These are phyloP conservation scores for Sardinella longiceps DNA, from an alignment of 2,797 vertebrate genomes.

Conservation along the genomic window DNA sequence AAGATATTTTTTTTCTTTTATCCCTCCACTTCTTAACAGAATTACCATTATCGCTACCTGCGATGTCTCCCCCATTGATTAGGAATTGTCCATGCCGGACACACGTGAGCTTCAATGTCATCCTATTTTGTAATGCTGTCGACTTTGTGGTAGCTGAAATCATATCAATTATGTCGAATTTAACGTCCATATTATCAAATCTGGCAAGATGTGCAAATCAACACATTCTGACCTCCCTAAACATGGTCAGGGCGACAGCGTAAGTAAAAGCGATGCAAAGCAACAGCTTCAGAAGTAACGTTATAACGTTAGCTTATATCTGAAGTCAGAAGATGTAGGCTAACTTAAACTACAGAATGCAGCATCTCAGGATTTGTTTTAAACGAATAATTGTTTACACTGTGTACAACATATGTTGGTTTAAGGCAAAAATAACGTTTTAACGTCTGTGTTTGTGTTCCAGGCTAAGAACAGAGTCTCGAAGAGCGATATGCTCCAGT, in stretches of 20 bases:
- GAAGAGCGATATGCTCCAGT: slow-evolving; percentile 59
- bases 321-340: too few relatives aligned
- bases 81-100: slow-evolving; percentile 31
- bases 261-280: slow-evolving; percentile 57
- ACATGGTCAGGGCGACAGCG: slow-evolving; percentile 45
- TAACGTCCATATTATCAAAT: slow-evolving; percentile 45
- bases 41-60: too few relatives aligned
- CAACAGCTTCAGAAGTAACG: not conserved
- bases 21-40: not conserved
- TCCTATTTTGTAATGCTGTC: not conserved
- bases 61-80: not conserved
- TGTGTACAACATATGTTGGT: not conserved
- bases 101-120: slow-evolving; percentile 67
- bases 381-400: too few relatives aligned
- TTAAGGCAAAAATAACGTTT: not conserved
- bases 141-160: slow-evolving; percentile 31
- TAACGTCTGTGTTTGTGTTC: not conserved
- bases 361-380: not conserved
- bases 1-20: not conserved
- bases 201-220: slow-evolving; percentile 54
- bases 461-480: slow-evolving; percentile 46
- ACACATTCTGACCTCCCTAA: slow-evolving; percentile 47
- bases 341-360: not conserved
- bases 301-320: too few relatives aligned
- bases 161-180: slow-evolving; percentile 59